Evolutionary conservation across 2,113 vertebrate species (phyloP).

Genomic region (Corythoichthys intestinalis): DNA sequence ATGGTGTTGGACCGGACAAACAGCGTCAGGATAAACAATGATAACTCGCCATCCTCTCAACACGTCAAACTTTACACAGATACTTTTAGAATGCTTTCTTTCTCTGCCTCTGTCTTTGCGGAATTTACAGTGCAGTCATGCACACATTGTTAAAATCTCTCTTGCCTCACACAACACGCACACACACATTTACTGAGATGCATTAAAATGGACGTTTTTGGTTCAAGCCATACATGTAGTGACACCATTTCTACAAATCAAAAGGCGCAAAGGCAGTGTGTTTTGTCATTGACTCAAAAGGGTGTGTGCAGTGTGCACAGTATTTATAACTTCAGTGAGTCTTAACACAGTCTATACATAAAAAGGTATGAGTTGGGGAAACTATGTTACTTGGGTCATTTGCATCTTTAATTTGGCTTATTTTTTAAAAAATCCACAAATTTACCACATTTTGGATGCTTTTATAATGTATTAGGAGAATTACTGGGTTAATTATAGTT

Average conservation of each 20-base stretch:
- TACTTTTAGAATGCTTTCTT: constrained; percentile 15
- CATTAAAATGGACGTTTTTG: background rate
- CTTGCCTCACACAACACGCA: constrained; percentile 15
- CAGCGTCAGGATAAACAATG: constrained; percentile 26
- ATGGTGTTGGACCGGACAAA: constrained; percentile 29
- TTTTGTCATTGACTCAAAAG: constrained; percentile 13
- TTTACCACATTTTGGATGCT: background rate
- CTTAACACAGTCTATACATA: background rate
- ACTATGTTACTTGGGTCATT: background rate
- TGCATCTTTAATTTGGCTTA: background rate
- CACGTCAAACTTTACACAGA: constrained; percentile 52
- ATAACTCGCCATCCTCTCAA: constrained; percentile 9
- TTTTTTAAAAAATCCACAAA: background rate
- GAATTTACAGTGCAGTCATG: constrained; percentile 56
- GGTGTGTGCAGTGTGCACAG: constrained; percentile 12
- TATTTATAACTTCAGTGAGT: constrained; percentile 19
- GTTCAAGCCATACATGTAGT: background rate
- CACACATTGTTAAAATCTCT: constrained; percentile 44
- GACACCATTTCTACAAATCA: background rate
- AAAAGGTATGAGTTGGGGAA: background rate
- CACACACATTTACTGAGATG: constrained; percentile 15
- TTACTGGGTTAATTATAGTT: background rate
- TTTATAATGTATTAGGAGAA: background rate
- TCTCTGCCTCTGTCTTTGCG: constrained; percentile 1
- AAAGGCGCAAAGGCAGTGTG: constrained; percentile 1